Conservation (phyloP, 2,888 invertebrate species). For the Linnaemya vulpina region DNA sequence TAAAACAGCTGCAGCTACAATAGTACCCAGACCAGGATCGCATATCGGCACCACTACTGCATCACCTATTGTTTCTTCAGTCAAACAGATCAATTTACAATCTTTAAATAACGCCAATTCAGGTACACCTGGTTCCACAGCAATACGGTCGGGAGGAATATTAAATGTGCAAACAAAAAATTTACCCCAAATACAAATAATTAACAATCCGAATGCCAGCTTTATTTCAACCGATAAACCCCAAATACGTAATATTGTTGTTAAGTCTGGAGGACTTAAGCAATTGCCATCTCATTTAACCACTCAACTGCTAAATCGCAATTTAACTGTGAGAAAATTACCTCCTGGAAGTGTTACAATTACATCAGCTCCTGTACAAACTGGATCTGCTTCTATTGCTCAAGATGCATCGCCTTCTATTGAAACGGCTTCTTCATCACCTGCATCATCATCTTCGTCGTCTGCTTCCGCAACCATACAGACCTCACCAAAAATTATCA, state of each 20-base stretch:
- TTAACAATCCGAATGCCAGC: slow-evolving; percentile 69
- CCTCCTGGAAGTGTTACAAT: slow-evolving; percentile 73
- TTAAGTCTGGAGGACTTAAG: slow-evolving; percentile 76
- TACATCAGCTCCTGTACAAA: slow-evolving; percentile 67
- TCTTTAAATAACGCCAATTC: slow-evolving; percentile 69
- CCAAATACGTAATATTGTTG: slow-evolving; percentile 76
- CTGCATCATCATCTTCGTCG: slow-evolving; percentile 40
- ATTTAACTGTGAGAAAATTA: slow-evolving; percentile 78
- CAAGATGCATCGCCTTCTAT: slow-evolving; percentile 19
- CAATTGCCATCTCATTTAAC: slow-evolving; percentile 75
- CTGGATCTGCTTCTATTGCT: slow-evolving; percentile 29
- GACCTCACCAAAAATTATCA: slow-evolving; percentile 74
- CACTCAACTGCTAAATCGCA: slow-evolving; percentile 77
- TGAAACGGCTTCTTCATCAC: slow-evolving; percentile 34
- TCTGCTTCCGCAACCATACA: slow-evolving; percentile 70
- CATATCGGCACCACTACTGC: slow-evolving; percentile 61
- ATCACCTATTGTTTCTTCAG: slow-evolving; percentile 73
- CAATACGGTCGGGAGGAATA: slow-evolving; percentile 68
- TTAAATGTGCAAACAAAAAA: slow-evolving; percentile 74
- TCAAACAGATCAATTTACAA: slow-evolving; percentile 76
- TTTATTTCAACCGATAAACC: slow-evolving; percentile 72
- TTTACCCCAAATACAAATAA: slow-evolving; percentile 75
- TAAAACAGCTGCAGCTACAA: slow-evolving; percentile 74
- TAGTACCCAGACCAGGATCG: slow-evolving; percentile 72
- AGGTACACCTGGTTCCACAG: slow-evolving; percentile 56